Percentiles rank a stretch among this genome's conserved stretches.
These are phyloP conservation scores for Odontomyia ornata DNA, from an alignment of 2,888 invertebrate species.

Conservation along the genomic window DNA sequence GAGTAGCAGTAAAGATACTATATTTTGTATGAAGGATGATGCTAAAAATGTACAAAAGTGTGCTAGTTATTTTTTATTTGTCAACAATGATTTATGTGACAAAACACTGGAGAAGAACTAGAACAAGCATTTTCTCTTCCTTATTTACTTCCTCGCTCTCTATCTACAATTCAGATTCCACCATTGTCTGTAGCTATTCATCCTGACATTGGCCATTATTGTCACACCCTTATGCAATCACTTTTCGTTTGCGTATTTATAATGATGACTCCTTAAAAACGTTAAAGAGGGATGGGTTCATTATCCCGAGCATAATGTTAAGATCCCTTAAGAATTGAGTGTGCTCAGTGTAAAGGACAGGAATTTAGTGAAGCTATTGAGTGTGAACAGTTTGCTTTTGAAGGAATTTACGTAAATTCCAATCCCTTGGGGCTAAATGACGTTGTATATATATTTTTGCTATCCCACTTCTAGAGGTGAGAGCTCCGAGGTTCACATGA, in stretches of 20 bases:
- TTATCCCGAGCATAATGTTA: conserved; percentile 40
- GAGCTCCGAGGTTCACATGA: not conserved
- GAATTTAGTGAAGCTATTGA: conserved; percentile 48
- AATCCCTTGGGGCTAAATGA: not conserved
- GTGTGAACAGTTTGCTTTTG: conserved; percentile 48
- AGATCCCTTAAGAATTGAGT: not conserved
- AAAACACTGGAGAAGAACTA: not conserved
- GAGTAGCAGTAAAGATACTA: not conserved
- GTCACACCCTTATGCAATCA: not conserved
- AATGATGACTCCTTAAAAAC: conserved; percentile 15
- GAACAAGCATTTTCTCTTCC: not conserved
- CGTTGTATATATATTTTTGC: not conserved
- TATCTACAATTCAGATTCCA: not conserved
- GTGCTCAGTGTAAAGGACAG: not conserved
- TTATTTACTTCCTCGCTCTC: not conserved
- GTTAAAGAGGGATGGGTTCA: conserved; percentile 37
- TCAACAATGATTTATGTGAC: conserved; percentile 50
- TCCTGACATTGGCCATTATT: conserved; percentile 7
- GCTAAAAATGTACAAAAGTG: conserved; percentile 35
- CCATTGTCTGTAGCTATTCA: not conserved
- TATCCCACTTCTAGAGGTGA: not conserved
- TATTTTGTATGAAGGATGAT: conserved; percentile 25
- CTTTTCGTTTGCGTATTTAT: conserved; percentile 12
- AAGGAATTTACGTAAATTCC: conserved; percentile 47
- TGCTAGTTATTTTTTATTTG: conserved; percentile 50